These are phyloP conservation scores for Apodemus agrarius DNA, from an alignment of 2,797 vertebrate genomes.

Conservation along the genomic window DNA sequence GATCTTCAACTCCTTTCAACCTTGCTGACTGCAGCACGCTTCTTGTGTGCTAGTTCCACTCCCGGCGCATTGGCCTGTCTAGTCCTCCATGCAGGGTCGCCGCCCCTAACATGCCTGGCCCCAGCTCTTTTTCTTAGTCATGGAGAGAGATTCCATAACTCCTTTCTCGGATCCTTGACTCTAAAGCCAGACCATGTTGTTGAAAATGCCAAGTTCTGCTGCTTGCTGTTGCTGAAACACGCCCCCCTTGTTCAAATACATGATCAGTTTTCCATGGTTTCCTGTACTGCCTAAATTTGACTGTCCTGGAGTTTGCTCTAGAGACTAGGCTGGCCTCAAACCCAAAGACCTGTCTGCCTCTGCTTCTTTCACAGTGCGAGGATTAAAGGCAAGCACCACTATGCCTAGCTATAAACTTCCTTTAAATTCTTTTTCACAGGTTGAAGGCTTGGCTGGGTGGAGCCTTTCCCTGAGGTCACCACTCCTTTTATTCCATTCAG, in stretches of 20 bases:
- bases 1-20: neutral
- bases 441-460: neutral
- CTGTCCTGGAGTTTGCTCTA: neutral
- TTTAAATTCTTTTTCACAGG: neutral
- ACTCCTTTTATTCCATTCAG: neutral
- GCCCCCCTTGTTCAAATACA: neutral
- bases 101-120: neutral
- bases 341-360: neutral
- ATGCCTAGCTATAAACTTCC: neutral
- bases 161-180: neutral
- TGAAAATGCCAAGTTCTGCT: neutral
- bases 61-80: neutral
- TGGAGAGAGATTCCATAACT: neutral
- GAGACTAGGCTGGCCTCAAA: neutral
- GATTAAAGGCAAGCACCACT: neutral
- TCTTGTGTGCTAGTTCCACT: neutral
- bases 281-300: neutral
- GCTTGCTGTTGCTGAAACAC: neutral
- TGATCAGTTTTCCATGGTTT: neutral
- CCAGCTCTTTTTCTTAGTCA: neutral
- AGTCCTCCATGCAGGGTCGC: neutral
- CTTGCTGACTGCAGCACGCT: neutral
- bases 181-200: neutral
- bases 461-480: neutral
- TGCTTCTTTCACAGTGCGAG: neutral